These are phyloP conservation scores for Dromaius novaehollandiae DNA, from an alignment of 2,113 vertebrate genomes.

Conservation along the genomic window DNA sequence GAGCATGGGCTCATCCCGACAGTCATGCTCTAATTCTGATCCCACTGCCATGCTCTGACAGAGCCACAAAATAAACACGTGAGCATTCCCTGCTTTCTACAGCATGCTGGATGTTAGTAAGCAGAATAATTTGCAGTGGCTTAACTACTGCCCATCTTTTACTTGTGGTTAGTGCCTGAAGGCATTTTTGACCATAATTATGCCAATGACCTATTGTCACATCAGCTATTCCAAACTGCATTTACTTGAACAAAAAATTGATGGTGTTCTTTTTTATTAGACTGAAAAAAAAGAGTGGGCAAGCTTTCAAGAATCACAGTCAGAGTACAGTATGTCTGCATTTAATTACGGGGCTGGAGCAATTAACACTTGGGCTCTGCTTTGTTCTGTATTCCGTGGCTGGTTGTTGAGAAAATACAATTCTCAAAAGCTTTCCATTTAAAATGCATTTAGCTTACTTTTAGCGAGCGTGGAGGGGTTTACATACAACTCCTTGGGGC, in stretches of 20 bases:
- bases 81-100: background rate
- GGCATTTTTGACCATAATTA: slow-evolving; percentile 24
- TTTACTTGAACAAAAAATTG: slow-evolving; percentile 31
- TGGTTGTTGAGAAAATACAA: slow-evolving; percentile 57
- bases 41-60: background rate
- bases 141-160: background rate
- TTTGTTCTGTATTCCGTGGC: slow-evolving; percentile 63
- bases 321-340: slow-evolving; percentile 64
- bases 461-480: background rate
- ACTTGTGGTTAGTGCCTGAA: background rate
- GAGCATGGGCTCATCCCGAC: background rate
- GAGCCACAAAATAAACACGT: slow-evolving; percentile 34
- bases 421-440: slow-evolving; percentile 63
- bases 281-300: slow-evolving; percentile 19
- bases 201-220: slow-evolving; percentile 48
- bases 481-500: background rate
- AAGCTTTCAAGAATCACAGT: slow-evolving; percentile 68
- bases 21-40: background rate
- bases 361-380: slow-evolving; percentile 60
- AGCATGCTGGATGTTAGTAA: background rate
- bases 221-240: background rate
- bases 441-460: slow-evolving; percentile 37
- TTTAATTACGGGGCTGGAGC: slow-evolving; percentile 67
- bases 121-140: slow-evolving; percentile 22
- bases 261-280: slow-evolving; percentile 46